phyloP scores from a whole-genome alignment of 2,113 vertebrate genomes.

The Hydropotes inermis region DNA sequence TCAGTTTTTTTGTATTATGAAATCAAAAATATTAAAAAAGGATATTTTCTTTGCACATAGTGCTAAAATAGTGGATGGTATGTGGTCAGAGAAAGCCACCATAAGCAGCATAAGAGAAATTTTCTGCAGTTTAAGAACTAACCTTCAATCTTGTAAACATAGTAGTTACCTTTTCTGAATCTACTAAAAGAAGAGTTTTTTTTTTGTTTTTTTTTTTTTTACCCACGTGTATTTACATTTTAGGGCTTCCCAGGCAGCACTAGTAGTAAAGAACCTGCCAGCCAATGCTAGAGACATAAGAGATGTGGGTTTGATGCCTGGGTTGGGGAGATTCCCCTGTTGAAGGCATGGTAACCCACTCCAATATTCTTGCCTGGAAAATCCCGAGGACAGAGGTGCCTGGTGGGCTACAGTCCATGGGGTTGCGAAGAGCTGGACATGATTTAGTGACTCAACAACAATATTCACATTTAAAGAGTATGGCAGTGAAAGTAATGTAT shows the following conservation, averaged over 20 bases:
- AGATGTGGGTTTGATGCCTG: neutral
- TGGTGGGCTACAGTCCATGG: neutral
- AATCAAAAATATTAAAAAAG: neutral
- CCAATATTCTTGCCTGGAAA: neutral
- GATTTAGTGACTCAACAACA: neutral
- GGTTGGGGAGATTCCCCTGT: neutral
- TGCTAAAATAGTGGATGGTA: neutral
- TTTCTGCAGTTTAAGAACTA: neutral
- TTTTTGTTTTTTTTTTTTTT: neutral
- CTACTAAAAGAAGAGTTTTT: neutral
- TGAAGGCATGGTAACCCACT: neutral
- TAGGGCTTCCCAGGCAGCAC: neutral
- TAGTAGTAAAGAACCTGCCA: neutral
- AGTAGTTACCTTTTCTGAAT: neutral
- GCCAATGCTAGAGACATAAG: neutral
- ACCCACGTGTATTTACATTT: neutral
- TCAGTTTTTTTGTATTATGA: neutral
- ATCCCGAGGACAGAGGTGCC: neutral
- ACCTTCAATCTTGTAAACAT: neutral
- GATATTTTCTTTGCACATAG: neutral
- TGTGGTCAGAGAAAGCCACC: neutral
- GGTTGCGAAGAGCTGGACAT: neutral
- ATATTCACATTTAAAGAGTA: neutral
- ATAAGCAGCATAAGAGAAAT: neutral
- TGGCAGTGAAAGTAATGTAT: neutral